Evolutionary conservation across 2,797 vertebrate genomes (phyloP), one percentile per base, ranked within the genome.

Genomic region (Phataginus tricuspis): DNA sequence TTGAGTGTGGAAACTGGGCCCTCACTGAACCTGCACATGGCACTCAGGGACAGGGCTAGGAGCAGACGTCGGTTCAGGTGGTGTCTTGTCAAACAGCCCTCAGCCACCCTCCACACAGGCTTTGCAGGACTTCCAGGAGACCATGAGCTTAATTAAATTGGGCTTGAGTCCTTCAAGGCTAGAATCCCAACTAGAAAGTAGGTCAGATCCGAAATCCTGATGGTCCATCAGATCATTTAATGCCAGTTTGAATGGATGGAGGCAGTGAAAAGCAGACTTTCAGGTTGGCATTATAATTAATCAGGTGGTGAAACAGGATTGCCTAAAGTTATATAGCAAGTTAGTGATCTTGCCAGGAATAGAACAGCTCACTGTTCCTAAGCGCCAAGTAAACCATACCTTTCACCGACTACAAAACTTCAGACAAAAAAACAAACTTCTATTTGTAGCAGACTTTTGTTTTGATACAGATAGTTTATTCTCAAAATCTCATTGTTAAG

Each of bases 161-260:
- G 53, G 78, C 49, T 42, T 57, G 59, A 39, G 63, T 39, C 75
- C 37, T 93, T 92, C 82, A 57, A 77, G 82, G 85, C 63, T 77
- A 39, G 57, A 64, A 10, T 45, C 45, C 66, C 14, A n/a, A 4
- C 29, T 49, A 64, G 88, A 86, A 88, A 86, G 85, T 94, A 95
- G 97, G 90, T 83, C 88, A 84, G 75, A 87, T 92, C 82, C 7
- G 66, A 94, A 89, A 79, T 86, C 85, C 86, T 29, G 31, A 51
- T 51, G 78, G 87, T 63, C 61, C 74, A 0, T 23, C 68, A 79
- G 82, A 83, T 39, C 42, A 14, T 59, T 79, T 78, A 25, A 25
- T 77, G 64, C 64, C 59, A 8, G 1, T 68, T 59, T 57, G 53
- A 93, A 79, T 88, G 72, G 71, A 90, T 39, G 34, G 31, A 23